Evolutionary conservation across 2,113 vertebrate genomes (phyloP).

Genomic region (Aphyosemion australe): DNA sequence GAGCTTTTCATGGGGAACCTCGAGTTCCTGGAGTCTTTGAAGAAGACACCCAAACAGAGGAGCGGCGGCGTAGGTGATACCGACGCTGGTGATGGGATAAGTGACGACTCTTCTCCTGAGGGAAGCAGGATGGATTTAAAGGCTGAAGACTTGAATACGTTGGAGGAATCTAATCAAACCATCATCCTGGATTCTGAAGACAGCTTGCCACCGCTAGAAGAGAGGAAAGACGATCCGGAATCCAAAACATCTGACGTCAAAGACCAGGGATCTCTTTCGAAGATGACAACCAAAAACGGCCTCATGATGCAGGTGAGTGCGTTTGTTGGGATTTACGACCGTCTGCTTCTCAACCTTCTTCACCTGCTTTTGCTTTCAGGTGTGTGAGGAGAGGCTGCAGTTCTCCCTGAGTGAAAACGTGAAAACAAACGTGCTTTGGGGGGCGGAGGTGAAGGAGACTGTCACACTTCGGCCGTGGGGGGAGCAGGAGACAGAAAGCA

Average conservation of each 20-base stretch:
- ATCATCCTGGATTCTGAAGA: constrained; percentile 32
- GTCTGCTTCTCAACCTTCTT: too few relatives aligned
- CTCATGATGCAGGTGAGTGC: constrained; percentile 85
- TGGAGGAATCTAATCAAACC: constrained; percentile 15
- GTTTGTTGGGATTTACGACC: background rate
- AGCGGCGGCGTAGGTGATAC: constrained; percentile 13
- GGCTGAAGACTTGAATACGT: constrained; percentile 39
- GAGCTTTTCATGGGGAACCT: constrained; percentile 79
- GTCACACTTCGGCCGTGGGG: constrained; percentile 75
- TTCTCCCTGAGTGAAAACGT: constrained; percentile 88
- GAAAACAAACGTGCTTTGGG: constrained; percentile 86
- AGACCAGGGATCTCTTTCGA: constrained; percentile 75
- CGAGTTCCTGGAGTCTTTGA: constrained; percentile 79
- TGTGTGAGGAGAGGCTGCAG: constrained; percentile 89
- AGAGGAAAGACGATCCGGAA: constrained; percentile 32
- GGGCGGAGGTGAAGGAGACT: constrained; percentile 70
- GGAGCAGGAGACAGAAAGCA: constrained; percentile 60
- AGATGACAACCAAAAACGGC: constrained; percentile 80
- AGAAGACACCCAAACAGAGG: constrained; percentile 74
- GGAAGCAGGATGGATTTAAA: constrained; percentile 40
- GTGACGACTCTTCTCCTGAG: constrained; percentile 30
- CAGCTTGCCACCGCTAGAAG: constrained; percentile 34
- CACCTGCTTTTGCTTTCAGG: constrained; percentile 67
- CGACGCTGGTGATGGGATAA: constrained; percentile 13
- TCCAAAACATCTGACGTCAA: constrained; percentile 58